Conservation (phyloP, 2,888 invertebrate species). For the Lochmaea capreae region DNA sequence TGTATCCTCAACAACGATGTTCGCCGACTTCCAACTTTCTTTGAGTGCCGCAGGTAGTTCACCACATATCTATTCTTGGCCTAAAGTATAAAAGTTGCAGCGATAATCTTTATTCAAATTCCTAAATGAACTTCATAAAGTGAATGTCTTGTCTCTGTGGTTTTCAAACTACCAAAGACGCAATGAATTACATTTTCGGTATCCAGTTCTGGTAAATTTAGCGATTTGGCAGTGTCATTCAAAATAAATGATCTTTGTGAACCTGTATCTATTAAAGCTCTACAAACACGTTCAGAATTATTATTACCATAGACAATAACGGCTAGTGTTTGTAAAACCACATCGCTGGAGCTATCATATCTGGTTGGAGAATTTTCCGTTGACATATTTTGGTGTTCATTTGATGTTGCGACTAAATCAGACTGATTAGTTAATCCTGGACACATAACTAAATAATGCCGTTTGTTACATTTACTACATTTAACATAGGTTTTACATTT, state of each 20-base stretch:
- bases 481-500: constrained; percentile 11
- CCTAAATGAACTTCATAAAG: constrained; percentile 23
- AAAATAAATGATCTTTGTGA: too few species aligned
- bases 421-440: too few species aligned
- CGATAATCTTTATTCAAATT: constrained; percentile 28
- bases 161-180: constrained; percentile 39
- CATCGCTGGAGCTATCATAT: not conserved
- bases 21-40: constrained; percentile 41
- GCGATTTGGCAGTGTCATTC: too few species aligned
- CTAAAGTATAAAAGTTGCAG: constrained; percentile 42
- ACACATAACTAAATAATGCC: too few species aligned
- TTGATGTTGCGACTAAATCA: too few species aligned
- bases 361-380: not conserved
- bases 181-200: constrained; percentile 34
- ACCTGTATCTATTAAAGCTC: too few species aligned
- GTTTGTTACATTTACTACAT: too few species aligned
- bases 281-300: too few species aligned
- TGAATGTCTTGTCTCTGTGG: constrained; percentile 6
- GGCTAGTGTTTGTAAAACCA: constrained; percentile 22
- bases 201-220: too few species aligned
- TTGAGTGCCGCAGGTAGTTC: constrained; percentile 35
- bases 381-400: too few species aligned
- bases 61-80: constrained; percentile 38
- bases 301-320: too few species aligned
- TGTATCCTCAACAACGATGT: constrained; percentile 34